A percentile compares a stretch with the other conserved stretches of the same genome.
Conservation (phyloP, 1,140 invertebrate species). For the Heliconius eleuchia region DNA sequence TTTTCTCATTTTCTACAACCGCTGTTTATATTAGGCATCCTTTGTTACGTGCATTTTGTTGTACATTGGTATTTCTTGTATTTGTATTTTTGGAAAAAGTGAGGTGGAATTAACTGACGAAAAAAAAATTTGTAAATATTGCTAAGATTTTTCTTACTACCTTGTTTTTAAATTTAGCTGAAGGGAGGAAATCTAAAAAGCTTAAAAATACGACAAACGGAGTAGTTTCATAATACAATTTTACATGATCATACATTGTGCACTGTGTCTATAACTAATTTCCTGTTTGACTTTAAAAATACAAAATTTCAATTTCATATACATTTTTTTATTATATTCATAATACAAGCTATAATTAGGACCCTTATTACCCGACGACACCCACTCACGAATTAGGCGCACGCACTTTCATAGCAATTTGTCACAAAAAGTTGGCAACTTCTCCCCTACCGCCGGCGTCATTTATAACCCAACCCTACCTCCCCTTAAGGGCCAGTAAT, state of each 20-base stretch:
- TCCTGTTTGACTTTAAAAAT: too few species aligned
- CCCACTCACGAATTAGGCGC: slow-evolving; percentile 47
- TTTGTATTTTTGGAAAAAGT: not conserved
- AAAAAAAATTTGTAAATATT: not conserved
- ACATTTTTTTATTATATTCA: not conserved
- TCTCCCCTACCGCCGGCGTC: slow-evolving; percentile 56
- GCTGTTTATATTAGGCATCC: slow-evolving; percentile 22
- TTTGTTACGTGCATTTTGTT: not conserved
- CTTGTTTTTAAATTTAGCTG: too few species aligned
- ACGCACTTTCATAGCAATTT: slow-evolving; percentile 71
- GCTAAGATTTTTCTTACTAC: not conserved
- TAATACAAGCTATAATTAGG: not conserved
- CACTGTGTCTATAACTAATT: too few species aligned
- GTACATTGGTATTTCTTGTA: not conserved
- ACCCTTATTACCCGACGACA: slow-evolving; percentile 20
- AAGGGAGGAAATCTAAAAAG: too few species aligned
- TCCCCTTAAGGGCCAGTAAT: slow-evolving; percentile 67
- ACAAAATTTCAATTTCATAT: not conserved
- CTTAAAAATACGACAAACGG: too few species aligned
- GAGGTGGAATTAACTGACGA: not conserved
- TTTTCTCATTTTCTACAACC: slow-evolving; percentile 67
- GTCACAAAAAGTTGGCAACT: slow-evolving; percentile 75
- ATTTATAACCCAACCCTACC: slow-evolving; percentile 67
- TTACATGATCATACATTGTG: too few species aligned
- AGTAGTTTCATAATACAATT: too few species aligned